Evolutionary conservation across 37 sponge, comb jelly and placozoan genomes (phyloP).

Genomic region (Axinella damicornis): DNA sequence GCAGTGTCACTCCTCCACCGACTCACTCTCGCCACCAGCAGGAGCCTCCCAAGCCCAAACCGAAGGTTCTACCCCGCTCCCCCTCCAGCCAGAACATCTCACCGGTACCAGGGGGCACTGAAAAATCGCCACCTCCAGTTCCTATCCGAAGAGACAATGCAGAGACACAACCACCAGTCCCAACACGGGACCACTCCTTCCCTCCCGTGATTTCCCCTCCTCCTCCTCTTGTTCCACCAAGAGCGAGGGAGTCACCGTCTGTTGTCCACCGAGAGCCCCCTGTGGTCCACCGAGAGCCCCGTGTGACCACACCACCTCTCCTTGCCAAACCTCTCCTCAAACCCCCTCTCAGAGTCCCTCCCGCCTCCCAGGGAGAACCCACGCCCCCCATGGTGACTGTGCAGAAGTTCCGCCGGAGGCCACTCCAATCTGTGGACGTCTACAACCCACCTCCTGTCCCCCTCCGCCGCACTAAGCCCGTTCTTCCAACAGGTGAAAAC

Average conservation of each 20-base stretch:
- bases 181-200: not conserved
- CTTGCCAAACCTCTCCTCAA: conserved; percentile 4
- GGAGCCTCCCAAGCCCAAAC: not conserved
- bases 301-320: not conserved
- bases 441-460: conserved; percentile 62
- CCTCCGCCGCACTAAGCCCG: conserved; percentile 21
- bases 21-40: not conserved
- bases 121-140: not conserved
- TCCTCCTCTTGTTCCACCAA: not conserved
- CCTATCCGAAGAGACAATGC: not conserved
- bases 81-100: not conserved
- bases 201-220: not conserved
- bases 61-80: not conserved
- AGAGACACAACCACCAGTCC: conserved; percentile 5
- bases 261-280: not conserved
- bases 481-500: no score
- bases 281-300: not conserved
- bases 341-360: conserved; percentile 1
- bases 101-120: no score
- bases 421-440: conserved; percentile 42
- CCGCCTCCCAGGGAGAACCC: conserved; percentile 6
- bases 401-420: conserved; percentile 40
- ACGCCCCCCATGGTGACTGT: conserved; percentile 28
- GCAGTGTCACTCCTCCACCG: not conserved
- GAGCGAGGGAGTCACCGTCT: not conserved